Conservation (phyloP, 2,888 invertebrate genomes). For the Cantharis rufa region DNA sequence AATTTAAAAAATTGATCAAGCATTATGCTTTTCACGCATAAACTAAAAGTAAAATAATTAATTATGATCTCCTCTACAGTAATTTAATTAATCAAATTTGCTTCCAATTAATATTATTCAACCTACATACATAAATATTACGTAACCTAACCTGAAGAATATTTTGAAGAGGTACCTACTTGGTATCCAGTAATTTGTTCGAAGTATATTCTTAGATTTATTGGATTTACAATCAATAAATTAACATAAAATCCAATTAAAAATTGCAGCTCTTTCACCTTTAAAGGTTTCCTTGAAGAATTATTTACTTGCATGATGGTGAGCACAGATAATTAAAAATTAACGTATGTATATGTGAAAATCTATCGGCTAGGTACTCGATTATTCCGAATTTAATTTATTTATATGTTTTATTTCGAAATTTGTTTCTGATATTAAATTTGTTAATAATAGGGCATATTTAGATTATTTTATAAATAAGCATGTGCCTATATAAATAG, state of each 20-base stretch:
- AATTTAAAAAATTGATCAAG: not conserved
- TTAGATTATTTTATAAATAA: not conserved
- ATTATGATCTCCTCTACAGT: not conserved
- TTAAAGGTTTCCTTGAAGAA: constrained; percentile 38
- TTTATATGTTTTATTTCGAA: not conserved
- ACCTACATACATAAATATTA: not conserved
- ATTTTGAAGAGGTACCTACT: not conserved
- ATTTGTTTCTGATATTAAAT: not conserved
- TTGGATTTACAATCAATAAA: constrained; percentile 39
- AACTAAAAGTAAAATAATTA: not conserved
- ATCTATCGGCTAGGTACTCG: not conserved
- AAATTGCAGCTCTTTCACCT: constrained; percentile 33
- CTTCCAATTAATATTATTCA: not conserved
- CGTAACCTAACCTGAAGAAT: not conserved
- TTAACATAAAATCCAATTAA: constrained; percentile 41
- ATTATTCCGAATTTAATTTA: not conserved
- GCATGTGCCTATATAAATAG: not conserved
- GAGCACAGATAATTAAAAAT: not conserved
- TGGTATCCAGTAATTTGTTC: not conserved
- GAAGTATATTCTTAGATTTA: constrained; percentile 29
- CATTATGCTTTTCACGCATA: not conserved
- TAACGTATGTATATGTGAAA: not conserved
- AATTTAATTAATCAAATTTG: not conserved
- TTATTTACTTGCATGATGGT: constrained; percentile 32
- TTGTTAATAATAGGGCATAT: not conserved